Evolutionary conservation across 2,888 invertebrate genomes (phyloP).

Genomic region (Tachina grossa): DNA sequence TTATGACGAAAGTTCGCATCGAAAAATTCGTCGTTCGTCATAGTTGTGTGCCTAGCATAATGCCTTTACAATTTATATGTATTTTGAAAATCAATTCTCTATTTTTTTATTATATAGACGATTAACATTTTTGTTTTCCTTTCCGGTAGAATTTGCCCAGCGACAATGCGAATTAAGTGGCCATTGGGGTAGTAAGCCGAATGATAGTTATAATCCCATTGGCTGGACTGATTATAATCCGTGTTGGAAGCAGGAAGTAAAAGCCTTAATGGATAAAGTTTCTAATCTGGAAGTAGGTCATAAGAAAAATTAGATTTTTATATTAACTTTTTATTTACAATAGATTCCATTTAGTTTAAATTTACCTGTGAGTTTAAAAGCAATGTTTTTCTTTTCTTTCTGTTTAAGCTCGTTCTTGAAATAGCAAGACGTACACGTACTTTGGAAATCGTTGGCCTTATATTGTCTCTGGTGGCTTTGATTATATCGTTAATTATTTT

Average conservation of each 20-base stretch:
- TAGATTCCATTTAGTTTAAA: background rate
- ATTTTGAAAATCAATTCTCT: background rate
- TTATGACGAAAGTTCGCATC: no score
- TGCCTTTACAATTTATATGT: no score
- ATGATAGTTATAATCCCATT: constrained; percentile 78
- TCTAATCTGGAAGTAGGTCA: constrained; percentile 81
- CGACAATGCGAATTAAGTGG: constrained; percentile 88
- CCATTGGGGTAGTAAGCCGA: constrained; percentile 86
- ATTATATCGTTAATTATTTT: constrained; percentile 91
- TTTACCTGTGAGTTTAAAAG: background rate
- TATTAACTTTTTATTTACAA: background rate
- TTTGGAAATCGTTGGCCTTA: constrained; percentile 93
- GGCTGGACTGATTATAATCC: constrained; percentile 94
- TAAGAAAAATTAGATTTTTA: background rate
- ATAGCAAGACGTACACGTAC: constrained; percentile 89
- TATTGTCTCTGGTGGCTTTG: constrained; percentile 89
- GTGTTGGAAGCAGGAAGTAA: constrained; percentile 89
- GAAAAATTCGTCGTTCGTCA: no score
- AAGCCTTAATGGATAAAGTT: constrained; percentile 85
- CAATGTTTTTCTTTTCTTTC: background rate
- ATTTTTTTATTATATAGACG: no score
- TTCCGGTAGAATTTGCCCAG: constrained; percentile 86
- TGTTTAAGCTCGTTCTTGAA: constrained; percentile 85
- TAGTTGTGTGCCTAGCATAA: no score
- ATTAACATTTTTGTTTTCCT: background rate